Evolutionary conservation across 1,140 invertebrate genomes (phyloP), one percentile per base, ranked within the genome.

Genomic region (Pantala flavescens): DNA sequence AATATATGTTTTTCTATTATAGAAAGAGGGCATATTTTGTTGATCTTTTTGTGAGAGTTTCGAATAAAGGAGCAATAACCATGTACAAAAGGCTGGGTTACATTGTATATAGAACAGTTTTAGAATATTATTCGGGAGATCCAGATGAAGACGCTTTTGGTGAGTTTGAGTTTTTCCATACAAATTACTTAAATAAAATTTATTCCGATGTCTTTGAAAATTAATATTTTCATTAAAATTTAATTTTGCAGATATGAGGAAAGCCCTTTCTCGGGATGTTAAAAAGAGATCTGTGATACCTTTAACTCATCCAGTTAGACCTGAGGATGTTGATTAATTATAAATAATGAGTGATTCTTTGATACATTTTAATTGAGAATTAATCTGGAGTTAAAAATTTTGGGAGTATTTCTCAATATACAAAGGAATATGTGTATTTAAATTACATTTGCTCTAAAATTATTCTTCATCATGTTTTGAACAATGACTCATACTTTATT

Each of bases 41-140:
- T n/a, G 98, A 99, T 83, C 84, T 99, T 16, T 99, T 99, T 89
- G 98, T 99, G 10, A 87, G 98, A 79, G 95, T 98, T 0, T 98
- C 96, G 78, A 99, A 99, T 82, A 91, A 92, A 82, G 94, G 98
- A 24, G 98, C 98, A 1, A 97, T 98, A 55, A 93, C 95, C 79
- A 99, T 99, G 96, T 99, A 99, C 82, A 91, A 92, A 78, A 92
- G 93, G 82, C 83, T 99, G 63, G 97, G 96, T n/a, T 99, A 99
- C 82, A 95, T 95, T 77, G 93, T 99, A 0, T 99, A 98, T 82
- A 84, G 97, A 76, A 93, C 93, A 70, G 96, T 99, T 72, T 84
- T 99, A 72, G 96, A 98, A 84, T 99, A 99, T 86, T 99, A 99
- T 82, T 96, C 93, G 71, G 95, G 95, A 43, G 93, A 96, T 84